These are phyloP conservation scores for Rhingia campestris DNA, from an alignment of 2,888 invertebrate species.

Conservation along the genomic window DNA sequence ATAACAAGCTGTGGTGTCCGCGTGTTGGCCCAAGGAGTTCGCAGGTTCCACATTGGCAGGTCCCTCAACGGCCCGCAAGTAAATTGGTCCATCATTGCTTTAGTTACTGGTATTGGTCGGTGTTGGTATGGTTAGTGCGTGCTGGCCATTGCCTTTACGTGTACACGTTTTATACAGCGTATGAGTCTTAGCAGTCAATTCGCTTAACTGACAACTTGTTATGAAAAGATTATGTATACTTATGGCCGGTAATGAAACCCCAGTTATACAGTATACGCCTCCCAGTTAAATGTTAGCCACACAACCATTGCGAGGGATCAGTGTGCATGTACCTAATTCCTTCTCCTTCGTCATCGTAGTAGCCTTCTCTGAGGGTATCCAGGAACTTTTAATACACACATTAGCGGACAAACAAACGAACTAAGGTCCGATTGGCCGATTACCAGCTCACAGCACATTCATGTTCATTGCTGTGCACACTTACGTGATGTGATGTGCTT, in stretches of 20 bases:
- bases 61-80: conserved; percentile 18
- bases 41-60: conserved; percentile 26
- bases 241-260: conserved; percentile 75
- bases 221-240: conserved; percentile 61
- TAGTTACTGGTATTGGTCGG: conserved; percentile 14
- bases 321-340: conserved; percentile 25
- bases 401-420: conserved; percentile 49
- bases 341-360: conserved; percentile 22
- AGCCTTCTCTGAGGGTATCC: not conserved
- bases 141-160: conserved; percentile 49
- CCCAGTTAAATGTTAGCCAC: conserved; percentile 70
- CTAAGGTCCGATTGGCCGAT: conserved; percentile 59
- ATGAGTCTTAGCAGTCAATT: conserved; percentile 53
- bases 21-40: conserved; percentile 61
- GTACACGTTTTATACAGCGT: conserved; percentile 49
- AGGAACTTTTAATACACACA: conserved; percentile 59
- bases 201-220: conserved; percentile 65
- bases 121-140: conserved; percentile 26
- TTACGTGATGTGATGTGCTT: conserved; percentile 51
- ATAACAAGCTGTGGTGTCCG: conserved; percentile 59
- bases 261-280: conserved; percentile 77
- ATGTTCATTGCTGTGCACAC: conserved; percentile 31
- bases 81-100: conserved; percentile 47
- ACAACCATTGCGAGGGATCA: conserved; percentile 35
- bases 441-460: conserved; percentile 42